These are phyloP conservation scores for Mormyrus proboscirostris DNA, from an alignment of 2,797 vertebrate genomes.

Conservation along the genomic window DNA sequence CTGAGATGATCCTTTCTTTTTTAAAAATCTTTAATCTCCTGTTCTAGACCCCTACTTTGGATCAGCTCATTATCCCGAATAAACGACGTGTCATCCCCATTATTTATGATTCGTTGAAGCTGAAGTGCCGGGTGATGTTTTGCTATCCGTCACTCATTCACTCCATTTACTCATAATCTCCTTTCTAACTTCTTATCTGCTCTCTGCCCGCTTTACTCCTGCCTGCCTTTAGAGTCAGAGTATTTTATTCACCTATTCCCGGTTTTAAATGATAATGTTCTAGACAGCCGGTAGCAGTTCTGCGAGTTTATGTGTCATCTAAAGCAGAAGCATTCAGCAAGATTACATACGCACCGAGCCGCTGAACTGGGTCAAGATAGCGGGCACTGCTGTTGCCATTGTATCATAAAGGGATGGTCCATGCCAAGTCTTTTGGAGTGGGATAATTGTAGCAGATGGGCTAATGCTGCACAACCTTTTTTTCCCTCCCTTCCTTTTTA, in stretches of 20 bases:
- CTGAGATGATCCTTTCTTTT: slow-evolving; percentile 71
- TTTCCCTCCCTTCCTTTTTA: slow-evolving; percentile 28
- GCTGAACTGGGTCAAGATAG: slow-evolving; percentile 72
- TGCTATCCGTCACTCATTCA: slow-evolving; percentile 69
- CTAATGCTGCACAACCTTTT: slow-evolving; percentile 38
- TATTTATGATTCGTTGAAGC: slow-evolving; percentile 75
- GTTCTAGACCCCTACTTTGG: slow-evolving; percentile 71
- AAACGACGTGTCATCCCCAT: slow-evolving; percentile 72
- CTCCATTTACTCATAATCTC: slow-evolving; percentile 81
- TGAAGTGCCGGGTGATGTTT: slow-evolving; percentile 31
- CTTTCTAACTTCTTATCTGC: slow-evolving; percentile 73
- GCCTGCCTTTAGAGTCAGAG: slow-evolving; percentile 64
- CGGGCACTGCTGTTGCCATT: slow-evolving; percentile 60
- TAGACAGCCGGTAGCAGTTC: slow-evolving; percentile 83
- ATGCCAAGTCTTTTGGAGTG: slow-evolving; percentile 50
- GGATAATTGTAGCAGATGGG: slow-evolving; percentile 61
- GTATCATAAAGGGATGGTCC: slow-evolving; percentile 56
- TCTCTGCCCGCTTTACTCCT: slow-evolving; percentile 62
- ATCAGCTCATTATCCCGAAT: slow-evolving; percentile 79
- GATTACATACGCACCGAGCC: slow-evolving; percentile 63
- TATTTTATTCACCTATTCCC: slow-evolving; percentile 51
- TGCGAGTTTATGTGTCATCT: slow-evolving; percentile 69
- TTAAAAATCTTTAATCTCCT: slow-evolving; percentile 86
- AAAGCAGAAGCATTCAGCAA: slow-evolving; percentile 73
- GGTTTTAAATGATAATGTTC: slow-evolving; percentile 88